A percentile compares a stretch with the other conserved stretches of the same genome.
These are phyloP conservation scores for Battus philenor DNA, from an alignment of 1,140 invertebrate genomes.

Conservation along the genomic window DNA sequence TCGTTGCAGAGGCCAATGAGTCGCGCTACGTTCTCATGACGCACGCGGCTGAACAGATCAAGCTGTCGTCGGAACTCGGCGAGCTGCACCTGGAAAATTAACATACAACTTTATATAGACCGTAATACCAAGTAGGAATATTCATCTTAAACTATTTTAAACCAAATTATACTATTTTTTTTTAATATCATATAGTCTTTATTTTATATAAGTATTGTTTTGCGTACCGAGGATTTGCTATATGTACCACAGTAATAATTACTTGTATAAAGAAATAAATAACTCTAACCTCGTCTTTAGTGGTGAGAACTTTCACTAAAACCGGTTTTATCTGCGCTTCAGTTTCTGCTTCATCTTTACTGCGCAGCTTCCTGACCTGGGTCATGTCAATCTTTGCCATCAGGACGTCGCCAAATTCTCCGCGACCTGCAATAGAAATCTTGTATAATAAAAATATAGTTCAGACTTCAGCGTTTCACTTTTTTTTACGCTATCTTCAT, in stretches of 20 bases:
- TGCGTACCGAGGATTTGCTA: no score
- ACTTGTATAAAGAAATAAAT: no score
- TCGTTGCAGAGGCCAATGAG: slow-evolving; percentile 90
- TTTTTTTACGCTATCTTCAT: no score
- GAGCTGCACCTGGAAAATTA: slow-evolving; percentile 79
- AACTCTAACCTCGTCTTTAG: slow-evolving; percentile 80
- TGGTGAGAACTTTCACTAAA: slow-evolving; percentile 76
- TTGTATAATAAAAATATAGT: no score
- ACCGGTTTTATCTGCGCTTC: slow-evolving; percentile 50
- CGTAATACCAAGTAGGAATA: no score
- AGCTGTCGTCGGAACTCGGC: slow-evolving; percentile 92
- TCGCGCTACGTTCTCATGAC: slow-evolving; percentile 87
- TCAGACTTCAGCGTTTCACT: no score
- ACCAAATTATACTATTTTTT: no score
- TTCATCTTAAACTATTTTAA: no score
- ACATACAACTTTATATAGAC: slow-evolving; percentile 41
- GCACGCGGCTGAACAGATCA: slow-evolving; percentile 88
- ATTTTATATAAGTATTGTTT: no score
- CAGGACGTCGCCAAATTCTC: slow-evolving; percentile 93
- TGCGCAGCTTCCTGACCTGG: slow-evolving; percentile 52
- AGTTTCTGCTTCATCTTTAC: slow-evolving; percentile 39
- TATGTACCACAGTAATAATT: no score
- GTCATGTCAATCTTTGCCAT: slow-evolving; percentile 80
- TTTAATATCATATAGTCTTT: no score
- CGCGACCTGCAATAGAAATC: slow-evolving; percentile 83